These are phyloP conservation scores for Eumeta japonica DNA, from an alignment of 1,140 invertebrate genomes.

Conservation along the genomic window DNA sequence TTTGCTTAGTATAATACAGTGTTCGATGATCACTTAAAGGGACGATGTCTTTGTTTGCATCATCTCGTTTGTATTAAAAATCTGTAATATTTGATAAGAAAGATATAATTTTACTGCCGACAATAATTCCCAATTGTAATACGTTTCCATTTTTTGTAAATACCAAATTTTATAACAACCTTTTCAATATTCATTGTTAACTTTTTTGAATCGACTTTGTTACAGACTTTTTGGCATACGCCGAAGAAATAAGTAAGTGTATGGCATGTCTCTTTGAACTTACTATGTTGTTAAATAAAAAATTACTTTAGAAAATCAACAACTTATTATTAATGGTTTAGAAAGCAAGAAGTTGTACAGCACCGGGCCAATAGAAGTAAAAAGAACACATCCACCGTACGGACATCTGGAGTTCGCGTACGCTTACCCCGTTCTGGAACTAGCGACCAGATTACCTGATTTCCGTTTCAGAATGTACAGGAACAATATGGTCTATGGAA, in stretches of 20 bases:
- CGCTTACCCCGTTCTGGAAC: constrained; percentile 28
- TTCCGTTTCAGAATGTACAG: constrained; percentile 30
- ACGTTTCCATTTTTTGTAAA: too few relatives aligned
- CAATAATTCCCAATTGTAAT: too few relatives aligned
- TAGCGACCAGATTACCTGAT: constrained; percentile 27
- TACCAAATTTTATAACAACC: not conserved
- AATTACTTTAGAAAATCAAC: too few relatives aligned
- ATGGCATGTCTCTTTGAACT: too few relatives aligned
- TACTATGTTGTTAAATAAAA: too few relatives aligned
- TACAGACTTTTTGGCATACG: constrained; percentile 25
- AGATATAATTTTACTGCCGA: too few relatives aligned
- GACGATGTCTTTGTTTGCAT: too few relatives aligned
- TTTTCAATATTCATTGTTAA: not conserved
- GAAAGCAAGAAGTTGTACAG: constrained; percentile 30
- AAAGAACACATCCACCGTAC: constrained; percentile 16
- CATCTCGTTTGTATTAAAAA: too few relatives aligned
- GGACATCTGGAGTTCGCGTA: constrained; percentile 29
- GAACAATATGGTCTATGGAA: constrained; percentile 30
- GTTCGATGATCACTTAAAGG: too few relatives aligned
- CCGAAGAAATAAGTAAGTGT: constrained; percentile 29
- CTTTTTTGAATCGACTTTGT: constrained; percentile 9
- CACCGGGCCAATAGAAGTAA: constrained; percentile 24
- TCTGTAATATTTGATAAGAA: too few relatives aligned
- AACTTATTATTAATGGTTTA: constrained; percentile 8
- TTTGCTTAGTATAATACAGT: too few relatives aligned